phyloP scores from a whole-genome alignment of 1,140 invertebrate species.

The Pomacea maculata region DNA sequence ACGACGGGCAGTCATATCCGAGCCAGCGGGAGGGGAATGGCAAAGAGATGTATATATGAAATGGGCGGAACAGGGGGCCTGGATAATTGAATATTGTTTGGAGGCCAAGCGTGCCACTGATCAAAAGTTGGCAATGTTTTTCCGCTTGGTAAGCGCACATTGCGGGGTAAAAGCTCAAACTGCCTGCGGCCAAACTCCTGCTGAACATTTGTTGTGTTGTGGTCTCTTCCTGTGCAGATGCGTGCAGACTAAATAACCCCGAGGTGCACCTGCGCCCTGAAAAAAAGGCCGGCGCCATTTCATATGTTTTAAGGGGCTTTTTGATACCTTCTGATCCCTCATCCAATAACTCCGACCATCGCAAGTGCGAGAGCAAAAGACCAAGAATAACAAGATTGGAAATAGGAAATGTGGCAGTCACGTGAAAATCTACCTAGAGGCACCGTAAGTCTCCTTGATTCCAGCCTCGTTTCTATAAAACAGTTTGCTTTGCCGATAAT shows the following conservation, averaged over 20 bases:
- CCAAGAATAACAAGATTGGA: too few species aligned
- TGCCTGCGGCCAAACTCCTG: not conserved
- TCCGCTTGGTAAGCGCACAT: not conserved
- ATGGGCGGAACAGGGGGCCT: not conserved
- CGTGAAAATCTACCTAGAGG: too few species aligned
- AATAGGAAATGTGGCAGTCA: too few species aligned
- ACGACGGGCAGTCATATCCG: conserved; percentile 3
- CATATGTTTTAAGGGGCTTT: not conserved
- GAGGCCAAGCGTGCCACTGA: not conserved
- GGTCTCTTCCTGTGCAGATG: not conserved
- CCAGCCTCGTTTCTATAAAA: too few species aligned
- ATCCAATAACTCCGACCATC: too few species aligned
- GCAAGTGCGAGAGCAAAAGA: too few species aligned
- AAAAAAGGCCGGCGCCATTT: conserved; percentile 2
- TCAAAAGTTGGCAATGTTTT: conserved; percentile 8
- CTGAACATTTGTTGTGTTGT: not conserved
- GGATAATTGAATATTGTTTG: conserved; percentile 13
- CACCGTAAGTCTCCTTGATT: too few species aligned
- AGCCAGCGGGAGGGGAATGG: conserved; percentile 4
- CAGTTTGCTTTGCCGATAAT: too few species aligned
- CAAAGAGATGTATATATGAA: conserved; percentile 5
- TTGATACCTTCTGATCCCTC: not conserved
- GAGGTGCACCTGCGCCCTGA: not conserved
- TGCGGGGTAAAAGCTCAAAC: not conserved
- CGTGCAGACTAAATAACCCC: conserved; percentile 3